Base-by-base conservation (phyloP, 2,113 vertebrate genomes). In the Todiramphus chloris region DNA sequence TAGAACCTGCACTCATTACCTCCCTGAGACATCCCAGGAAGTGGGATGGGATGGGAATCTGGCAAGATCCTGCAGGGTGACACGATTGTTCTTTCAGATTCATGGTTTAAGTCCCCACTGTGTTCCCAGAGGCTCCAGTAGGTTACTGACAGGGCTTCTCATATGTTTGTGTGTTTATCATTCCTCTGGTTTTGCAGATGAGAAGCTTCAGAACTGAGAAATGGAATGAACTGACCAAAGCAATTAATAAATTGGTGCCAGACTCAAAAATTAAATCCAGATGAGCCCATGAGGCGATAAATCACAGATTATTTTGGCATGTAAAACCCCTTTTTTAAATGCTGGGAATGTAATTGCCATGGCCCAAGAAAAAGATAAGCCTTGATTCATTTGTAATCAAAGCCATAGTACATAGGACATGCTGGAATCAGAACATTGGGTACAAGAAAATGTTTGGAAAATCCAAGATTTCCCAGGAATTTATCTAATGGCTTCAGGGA, bases 261-360 rank as follows among this genome's bases (percentile, higher is more conserved):
- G 92, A 75, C 66, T 50, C 28, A 82, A 75, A 94, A 95, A 96
- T 80, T 74, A 93, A 96, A 94, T 51, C 87, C 96, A 97, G 83
- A 93, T 18, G 17, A 87, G 51, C 63, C 76, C 83, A 85, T 0
- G 1, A 90, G 77, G 59, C 59, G 85, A 93, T 95, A 94, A 96
- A 96, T 93, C 76, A 94, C 55, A 83, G 50, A 93, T 78, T 13
- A 87, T 63, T 93, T 60, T 80, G 83, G 59, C 55, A 74, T 92
- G 69, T 89, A 84, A 90, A 78, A 58, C 1, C 4, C 7, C 43
- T 72, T 86, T 93, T 84, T 87, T 66, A 93, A 94, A 77, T 55
- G 68, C 60, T 83, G 87, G 76, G 79, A 94, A 87, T 93, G 59
- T 83, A 87, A 83, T 96, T 96, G 90, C 76, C 59, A 41, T 83